Evolutionary conservation across 2,888 invertebrate species (phyloP), one percentile per base, ranked within the genome.

Genomic region (Leptarthrus brevirostris): DNA sequence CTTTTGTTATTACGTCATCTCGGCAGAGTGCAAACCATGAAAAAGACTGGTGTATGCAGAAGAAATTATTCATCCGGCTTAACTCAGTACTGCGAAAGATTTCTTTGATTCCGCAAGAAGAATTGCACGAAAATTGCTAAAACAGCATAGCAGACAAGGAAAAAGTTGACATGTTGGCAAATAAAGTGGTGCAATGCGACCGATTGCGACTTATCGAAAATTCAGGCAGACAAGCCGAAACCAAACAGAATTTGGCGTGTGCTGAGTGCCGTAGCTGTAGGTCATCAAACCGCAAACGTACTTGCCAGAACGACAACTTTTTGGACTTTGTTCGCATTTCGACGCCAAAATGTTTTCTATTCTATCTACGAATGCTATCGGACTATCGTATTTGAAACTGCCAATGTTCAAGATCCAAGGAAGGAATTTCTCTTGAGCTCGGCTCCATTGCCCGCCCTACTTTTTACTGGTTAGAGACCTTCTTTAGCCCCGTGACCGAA

Each of bases 101-200:
- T 54, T 64, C 64, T 64, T 64, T 64, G 64, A 64, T 64, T 64
- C 64, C 24, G 47, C 22, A 47, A 64, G 64, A 64, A 64, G 44
- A 64, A 64, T 64, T 22, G 22, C 64, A 40, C 64, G 47, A 64
- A 64, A 61, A 44, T 47, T 64, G 64, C 64, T 64, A 44, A 44
- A 47, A 40, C 40, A 40, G 64, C 44, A n/a, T n/a, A 64, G 64
- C 64, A 47, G 24, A 52, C 40, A 24, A 66, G 16, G 69, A 69
- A 64, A 12, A 18, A 30, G 30, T 49, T 66, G 24, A 64, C 22
- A 44, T 64, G 70, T 75, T 75, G 75, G 61, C 75, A 75, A 75
- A 71, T 70, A 75, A 73, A 73, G 52, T 75, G 75, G 73, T 71
- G 75, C 75, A 75, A 61, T 75, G 75, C 75, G 75, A 73, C 75